Evolutionary conservation across 2,797 vertebrate genomes (phyloP), one percentile per base, ranked within the genome.

Genomic region (Aldrovandia affinis): DNA sequence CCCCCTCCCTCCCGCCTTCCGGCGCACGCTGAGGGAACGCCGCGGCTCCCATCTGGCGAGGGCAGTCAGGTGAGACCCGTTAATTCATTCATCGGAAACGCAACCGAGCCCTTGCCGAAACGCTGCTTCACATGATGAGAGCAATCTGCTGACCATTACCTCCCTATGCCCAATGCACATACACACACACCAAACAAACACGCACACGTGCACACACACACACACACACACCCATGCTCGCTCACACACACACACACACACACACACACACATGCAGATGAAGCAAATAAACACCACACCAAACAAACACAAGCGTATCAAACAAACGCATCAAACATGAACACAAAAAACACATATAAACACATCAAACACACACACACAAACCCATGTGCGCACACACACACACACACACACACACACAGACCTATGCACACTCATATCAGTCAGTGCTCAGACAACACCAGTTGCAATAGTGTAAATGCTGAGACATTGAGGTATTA

Each of bases 61-160:
- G 79, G 79, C 52, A 33, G 20, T 25, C 79, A 81, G 79, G 79
- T 81, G 79, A 81, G 30, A 59, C 33, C 54, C 54, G 55, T 36
- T 81, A 81, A 81, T 81, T 81, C 79, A 25, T 59, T 81, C 39
- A 55, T 61, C 55, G 28, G 55, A 36, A 81, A 57, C 52, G 33
- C 36, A 59, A 81, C 61, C 79, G 42, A 57, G 55, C 55, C 79
- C 55, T 81, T 10, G 52, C 33, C 36, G 33, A 81, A 77, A 59
- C 55, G 10, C 33, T 8, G 54, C 52, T 33, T 81, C 55, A 9
- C 18, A 81, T 77, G 54, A 78, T 77, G 70, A 81, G 28, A 54
- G 52, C 80, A 81, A 77, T 75, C 80, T 81, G 80, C 20, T 52
- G 55, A 33, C 65, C 55, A 63, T 85, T 59, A 81, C 52, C 42